Evolutionary conservation across 2,888 invertebrate species (phyloP).

Genomic region (Callyntrura sp.): DNA sequence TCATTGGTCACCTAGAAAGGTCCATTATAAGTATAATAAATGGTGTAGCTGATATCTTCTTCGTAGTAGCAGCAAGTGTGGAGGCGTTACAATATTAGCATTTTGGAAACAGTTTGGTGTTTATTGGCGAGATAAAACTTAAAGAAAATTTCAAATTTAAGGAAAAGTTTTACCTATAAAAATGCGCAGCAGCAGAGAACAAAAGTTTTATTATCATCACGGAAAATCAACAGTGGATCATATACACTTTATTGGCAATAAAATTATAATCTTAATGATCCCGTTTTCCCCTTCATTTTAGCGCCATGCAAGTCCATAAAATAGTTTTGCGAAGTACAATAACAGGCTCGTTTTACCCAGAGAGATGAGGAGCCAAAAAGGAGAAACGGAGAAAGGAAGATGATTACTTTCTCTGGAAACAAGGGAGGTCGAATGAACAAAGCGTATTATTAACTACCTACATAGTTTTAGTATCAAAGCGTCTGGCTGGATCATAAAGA

Average conservation of each 20-base stretch:
- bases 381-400: not conserved
- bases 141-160: too few relatives aligned
- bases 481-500: too few relatives aligned
- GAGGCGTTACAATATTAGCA: not conserved
- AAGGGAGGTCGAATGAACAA: not conserved
- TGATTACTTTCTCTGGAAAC: slow-evolving; percentile 10
- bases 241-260: not conserved
- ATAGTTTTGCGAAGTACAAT: slow-evolving; percentile 10
- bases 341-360: not conserved
- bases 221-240: not conserved
- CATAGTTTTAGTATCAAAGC: not conserved
- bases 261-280: slow-evolving; percentile 36
- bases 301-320: slow-evolving; percentile 9
- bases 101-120: not conserved
- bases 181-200: not conserved
- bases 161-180: too few relatives aligned
- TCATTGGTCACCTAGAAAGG: slow-evolving; percentile 29
- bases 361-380: not conserved
- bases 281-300: not conserved
- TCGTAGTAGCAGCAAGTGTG: not conserved
- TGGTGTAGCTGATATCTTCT: not conserved
- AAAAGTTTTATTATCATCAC: not conserved
- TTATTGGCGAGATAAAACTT: too few relatives aligned
- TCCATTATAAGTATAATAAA: too few relatives aligned
- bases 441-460: not conserved